Base-by-base conservation (phyloP, 2,113 vertebrate species). In the Pluvialis apricaria region DNA sequence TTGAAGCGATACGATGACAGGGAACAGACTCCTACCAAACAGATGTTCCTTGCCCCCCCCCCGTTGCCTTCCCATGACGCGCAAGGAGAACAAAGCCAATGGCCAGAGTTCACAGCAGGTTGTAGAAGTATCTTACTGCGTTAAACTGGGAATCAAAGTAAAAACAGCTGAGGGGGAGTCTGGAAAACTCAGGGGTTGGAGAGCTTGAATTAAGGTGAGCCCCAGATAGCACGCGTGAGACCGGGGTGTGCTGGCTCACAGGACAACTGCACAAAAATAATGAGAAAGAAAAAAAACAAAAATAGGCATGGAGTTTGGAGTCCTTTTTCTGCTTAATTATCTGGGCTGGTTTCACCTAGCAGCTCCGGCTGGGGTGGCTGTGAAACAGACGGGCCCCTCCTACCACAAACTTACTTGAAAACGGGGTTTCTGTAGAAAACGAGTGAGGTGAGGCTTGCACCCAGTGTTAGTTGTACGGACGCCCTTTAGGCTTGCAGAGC, bases 221-320 rank as follows among this genome's bases (percentile, higher is more conserved):
- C 55, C 6, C 7, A 0, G 12, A 13, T 26, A 55, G 77, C 15
- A 2, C 4, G 0, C 1, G 0, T 36, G 71, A 88, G 47, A 38
- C 5, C 0, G 0, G 0, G 20, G 44, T 52, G 19, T 72, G 65
- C 71, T n/a, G 70, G 45, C 25, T 45, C 18, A 15, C 1, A 7
- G 52, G 68, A 86, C 40, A 57, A 5, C 72, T 29, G 65, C 70
- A 15, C 6, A 1, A 77, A 87, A 92, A 64, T 31, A 16, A 17
- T 10, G 49, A 18, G 16, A 1, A 14, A 18, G 54, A 47, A 60
- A 29, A 28, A 14, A 44, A 44, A 49, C 21, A 47, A 47, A 42
- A 47, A 47, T 29, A 15, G 54, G 38, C 69, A 19, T 2, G 1
- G 69, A 47, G 54, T 61, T 81, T 32, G 32, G 61, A 69, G 38